Evolutionary conservation across 1,140 invertebrate species (phyloP).

Genomic region (Drosophila nasuta): DNA sequence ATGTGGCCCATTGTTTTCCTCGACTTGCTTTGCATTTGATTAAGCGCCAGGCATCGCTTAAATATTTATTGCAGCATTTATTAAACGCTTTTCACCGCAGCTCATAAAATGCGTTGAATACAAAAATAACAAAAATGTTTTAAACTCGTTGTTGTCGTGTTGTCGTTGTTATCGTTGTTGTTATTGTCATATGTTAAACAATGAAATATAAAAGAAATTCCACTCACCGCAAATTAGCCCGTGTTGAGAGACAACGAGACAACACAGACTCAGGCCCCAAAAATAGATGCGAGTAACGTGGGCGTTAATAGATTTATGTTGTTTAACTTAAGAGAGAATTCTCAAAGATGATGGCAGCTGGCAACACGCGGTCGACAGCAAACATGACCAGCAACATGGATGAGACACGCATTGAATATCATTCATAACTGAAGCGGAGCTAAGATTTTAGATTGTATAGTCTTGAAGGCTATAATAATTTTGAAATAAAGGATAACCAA

Average conservation of each 20-base stretch:
- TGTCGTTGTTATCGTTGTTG: conserved; percentile 17
- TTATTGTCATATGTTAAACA: conserved; percentile 22
- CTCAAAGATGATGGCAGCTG: conserved; percentile 7
- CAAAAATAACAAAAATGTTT: conserved; percentile 33
- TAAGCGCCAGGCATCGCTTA: conserved; percentile 57
- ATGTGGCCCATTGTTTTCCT: conserved; percentile 72
- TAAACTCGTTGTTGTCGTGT: conserved; percentile 18
- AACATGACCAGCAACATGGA: neutral
- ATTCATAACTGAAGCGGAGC: conserved; percentile 41
- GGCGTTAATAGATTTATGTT: conserved; percentile 79
- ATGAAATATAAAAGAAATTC: conserved; percentile 68
- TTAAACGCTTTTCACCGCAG: conserved; percentile 74
- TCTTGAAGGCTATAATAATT: too few relatives aligned
- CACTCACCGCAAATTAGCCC: conserved; percentile 75
- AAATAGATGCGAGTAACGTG: conserved; percentile 50
- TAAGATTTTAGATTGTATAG: too few relatives aligned
- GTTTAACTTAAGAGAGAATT: conserved; percentile 44
- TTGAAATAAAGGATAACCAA: too few relatives aligned
- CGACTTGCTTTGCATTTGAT: conserved; percentile 58
- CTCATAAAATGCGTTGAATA: conserved; percentile 48
- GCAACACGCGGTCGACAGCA: conserved; percentile 2
- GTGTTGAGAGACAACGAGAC: conserved; percentile 36
- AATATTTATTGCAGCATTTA: conserved; percentile 77
- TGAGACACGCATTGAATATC: conserved; percentile 25
- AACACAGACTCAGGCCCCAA: conserved; percentile 35